These are phyloP conservation scores for Benitochromis conjunctus DNA, from an alignment of 2,113 vertebrate genomes.

Conservation along the genomic window DNA sequence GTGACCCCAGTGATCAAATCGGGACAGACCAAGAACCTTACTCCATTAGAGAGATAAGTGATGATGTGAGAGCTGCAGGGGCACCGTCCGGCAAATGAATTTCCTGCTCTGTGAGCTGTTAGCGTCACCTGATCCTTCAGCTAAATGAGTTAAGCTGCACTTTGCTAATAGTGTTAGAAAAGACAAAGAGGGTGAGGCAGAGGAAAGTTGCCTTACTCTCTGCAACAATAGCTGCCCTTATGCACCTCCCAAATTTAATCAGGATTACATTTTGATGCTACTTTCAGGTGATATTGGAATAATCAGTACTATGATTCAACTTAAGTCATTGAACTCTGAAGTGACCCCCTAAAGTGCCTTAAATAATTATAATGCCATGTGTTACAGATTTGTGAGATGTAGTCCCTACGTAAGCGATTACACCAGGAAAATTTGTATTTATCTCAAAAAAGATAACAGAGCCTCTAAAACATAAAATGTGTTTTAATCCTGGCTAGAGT, in stretches of 20 bases:
- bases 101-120: constrained; percentile 29
- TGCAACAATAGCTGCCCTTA: background rate
- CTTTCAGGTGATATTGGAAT: constrained; percentile 34
- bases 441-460: background rate
- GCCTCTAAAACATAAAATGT: background rate
- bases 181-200: constrained; percentile 29
- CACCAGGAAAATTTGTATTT: background rate
- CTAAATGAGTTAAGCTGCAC: constrained; percentile 64
- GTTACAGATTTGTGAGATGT: background rate
- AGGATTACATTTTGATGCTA: constrained; percentile 13
- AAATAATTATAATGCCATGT: background rate
- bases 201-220: constrained; percentile 15
- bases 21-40: background rate
- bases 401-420: background rate
- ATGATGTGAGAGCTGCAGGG: constrained; percentile 37
- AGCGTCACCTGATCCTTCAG: constrained; percentile 40
- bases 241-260: constrained; percentile 29
- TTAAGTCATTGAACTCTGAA: background rate
- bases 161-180: constrained; percentile 55
- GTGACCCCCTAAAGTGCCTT: background rate
- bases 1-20: background rate
- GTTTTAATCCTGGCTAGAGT: background rate
- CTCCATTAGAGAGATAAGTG: constrained; percentile 49
- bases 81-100: constrained; percentile 34
- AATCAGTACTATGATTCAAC: constrained; percentile 11